Percentiles rank a stretch among this genome's conserved stretches.
Conservation (phyloP, 2,797 vertebrate genomes). For the Danio jaintianensis region DNA sequence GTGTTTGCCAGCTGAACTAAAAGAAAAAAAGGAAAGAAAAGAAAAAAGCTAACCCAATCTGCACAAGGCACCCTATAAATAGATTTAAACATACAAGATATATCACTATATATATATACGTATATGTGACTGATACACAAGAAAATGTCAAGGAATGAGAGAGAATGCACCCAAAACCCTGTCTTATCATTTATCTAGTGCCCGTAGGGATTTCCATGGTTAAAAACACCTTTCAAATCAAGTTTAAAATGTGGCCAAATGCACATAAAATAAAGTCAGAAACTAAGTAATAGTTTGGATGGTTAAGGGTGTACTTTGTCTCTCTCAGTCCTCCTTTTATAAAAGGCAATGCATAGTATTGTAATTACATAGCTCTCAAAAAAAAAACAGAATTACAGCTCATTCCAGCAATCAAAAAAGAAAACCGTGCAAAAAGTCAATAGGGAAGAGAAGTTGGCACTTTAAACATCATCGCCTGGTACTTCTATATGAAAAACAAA, state of each 20-base stretch:
- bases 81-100: slow-evolving; percentile 70
- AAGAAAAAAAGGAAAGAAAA: slow-evolving; percentile 27
- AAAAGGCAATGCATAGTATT: slow-evolving; percentile 65
- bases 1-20: slow-evolving; percentile 62
- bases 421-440: slow-evolving; percentile 62
- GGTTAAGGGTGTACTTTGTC: slow-evolving; percentile 32
- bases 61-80: slow-evolving; percentile 79
- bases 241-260: neutral
- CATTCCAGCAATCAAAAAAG: slow-evolving; percentile 61
- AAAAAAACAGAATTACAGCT: slow-evolving; percentile 42
- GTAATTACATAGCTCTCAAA: slow-evolving; percentile 62
- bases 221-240: neutral
- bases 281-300: neutral
- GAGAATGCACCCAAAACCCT: slow-evolving; percentile 17
- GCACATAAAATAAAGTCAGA: neutral
- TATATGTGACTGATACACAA: slow-evolving; percentile 38
- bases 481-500: neutral
- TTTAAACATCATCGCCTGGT: neutral
- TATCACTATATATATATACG: slow-evolving; percentile 50
- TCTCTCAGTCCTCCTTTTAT: slow-evolving; percentile 48
- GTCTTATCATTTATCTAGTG: slow-evolving; percentile 5
- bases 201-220: neutral
- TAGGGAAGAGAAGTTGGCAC: neutral
- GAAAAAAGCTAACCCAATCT: slow-evolving; percentile 57
- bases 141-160: slow-evolving; percentile 9